phyloP scores from a whole-genome alignment of 1,140 invertebrate species.

The Bursaphelenchus mucronatus region DNA sequence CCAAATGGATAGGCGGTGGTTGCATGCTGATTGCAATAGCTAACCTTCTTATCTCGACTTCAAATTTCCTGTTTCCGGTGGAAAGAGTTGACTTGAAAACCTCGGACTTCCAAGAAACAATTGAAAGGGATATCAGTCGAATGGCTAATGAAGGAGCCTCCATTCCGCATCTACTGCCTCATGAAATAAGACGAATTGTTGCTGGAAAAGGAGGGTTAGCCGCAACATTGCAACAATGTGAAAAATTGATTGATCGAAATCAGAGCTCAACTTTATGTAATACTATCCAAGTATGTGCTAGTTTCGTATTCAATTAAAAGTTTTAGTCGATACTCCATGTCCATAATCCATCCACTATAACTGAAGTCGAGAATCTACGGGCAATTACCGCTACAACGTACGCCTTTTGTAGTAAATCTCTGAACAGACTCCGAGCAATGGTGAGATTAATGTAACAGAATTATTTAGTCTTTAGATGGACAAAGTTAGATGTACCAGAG shows the following conservation, averaged over 20 bases:
- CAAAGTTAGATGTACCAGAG: conserved; percentile 38
- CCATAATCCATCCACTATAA: conserved; percentile 17
- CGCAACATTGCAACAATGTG: conserved; percentile 9
- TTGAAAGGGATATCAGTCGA: conserved; percentile 13
- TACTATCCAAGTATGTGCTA: background rate
- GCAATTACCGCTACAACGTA: conserved; percentile 43
- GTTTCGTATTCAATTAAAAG: conserved; percentile 4
- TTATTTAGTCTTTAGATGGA: conserved; percentile 35
- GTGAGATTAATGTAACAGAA: conserved; percentile 41
- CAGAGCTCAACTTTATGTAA: conserved; percentile 2
- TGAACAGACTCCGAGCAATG: conserved; percentile 25
- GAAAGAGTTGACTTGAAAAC: conserved; percentile 7
- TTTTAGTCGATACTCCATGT: conserved; percentile 2
- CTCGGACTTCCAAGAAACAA: conserved; percentile 3
- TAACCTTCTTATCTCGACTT: conserved; percentile 49
- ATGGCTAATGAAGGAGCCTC: background rate
- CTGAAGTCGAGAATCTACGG: conserved; percentile 27
- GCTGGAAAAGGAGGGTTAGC: background rate
- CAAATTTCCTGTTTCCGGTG: conserved; percentile 57
- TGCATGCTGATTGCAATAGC: conserved; percentile 57
- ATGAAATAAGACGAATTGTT: background rate
- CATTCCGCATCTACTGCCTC: background rate
- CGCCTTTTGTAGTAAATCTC: conserved; percentile 49
- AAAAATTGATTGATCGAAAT: conserved; percentile 4
- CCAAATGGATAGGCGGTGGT: conserved; percentile 57